These are phyloP conservation scores for Hemiprocne comata DNA, from an alignment of 2,113 vertebrate species.

Conservation along the genomic window DNA sequence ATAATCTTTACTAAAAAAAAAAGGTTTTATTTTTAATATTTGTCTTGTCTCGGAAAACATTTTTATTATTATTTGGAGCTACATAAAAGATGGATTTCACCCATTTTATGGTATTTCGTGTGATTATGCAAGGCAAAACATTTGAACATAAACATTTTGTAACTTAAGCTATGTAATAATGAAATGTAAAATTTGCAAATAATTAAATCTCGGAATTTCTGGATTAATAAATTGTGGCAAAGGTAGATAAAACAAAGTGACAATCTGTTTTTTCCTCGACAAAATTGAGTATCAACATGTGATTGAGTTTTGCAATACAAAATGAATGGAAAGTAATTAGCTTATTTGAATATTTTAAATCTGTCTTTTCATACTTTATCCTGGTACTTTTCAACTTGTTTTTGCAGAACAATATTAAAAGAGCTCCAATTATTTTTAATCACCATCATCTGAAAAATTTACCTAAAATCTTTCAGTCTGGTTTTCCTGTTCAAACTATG, in stretches of 20 bases:
- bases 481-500: constrained; percentile 33
- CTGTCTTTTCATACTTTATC: neutral
- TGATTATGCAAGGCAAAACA: neutral
- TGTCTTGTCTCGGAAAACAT: accelerated
- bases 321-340: neutral
- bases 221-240: neutral
- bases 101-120: neutral
- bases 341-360: neutral
- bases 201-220: neutral
- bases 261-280: neutral
- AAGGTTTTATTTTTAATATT: neutral
- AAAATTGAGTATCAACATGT: neutral
- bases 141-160: neutral
- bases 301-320: neutral
- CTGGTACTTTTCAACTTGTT: neutral
- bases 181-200: neutral
- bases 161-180: neutral
- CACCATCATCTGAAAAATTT: constrained; percentile 29
- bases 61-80: neutral
- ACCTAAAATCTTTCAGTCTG: neutral
- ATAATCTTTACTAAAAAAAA: neutral
- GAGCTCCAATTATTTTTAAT: constrained; percentile 45
- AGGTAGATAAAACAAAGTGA: neutral
- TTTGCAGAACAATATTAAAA: constrained; percentile 2
- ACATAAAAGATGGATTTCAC: neutral